Evolutionary conservation across 2,888 invertebrate genomes (phyloP), one percentile per base, ranked within the genome.

Genomic region (Eupithecia dodoneata): DNA sequence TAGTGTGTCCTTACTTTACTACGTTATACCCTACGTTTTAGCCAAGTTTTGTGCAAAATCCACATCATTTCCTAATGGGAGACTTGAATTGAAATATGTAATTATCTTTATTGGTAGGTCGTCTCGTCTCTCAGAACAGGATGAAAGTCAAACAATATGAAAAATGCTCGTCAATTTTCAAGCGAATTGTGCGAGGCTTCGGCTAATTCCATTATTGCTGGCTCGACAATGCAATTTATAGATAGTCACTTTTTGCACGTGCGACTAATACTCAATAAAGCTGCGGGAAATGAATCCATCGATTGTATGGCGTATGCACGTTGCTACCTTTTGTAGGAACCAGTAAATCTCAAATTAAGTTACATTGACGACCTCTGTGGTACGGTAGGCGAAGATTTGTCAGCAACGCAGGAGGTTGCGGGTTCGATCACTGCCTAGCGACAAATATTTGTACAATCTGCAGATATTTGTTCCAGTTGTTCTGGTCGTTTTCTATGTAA

Each of bases 191-290:
- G 6, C 7, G 15, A 15, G 15, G 66, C 66, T 18, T 66, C 15
- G 42, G 15, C 41, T 66, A 66, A 66, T 42, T 66, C 3, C 41
- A 42, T 66, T 65, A 65, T 10, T 66, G 42, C 42, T 15, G 7
- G 66, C 66, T 42, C 66, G 66, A 42, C 66, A 69, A 69, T 69
- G 69, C 69, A 69, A 69, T 69, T 69, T 44, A n/a, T 45, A 69
- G 18, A 69, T n/a, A 69, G 66, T 15, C 42, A 15, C 41, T 66
- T 66, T 65, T 66, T 66, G 66, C 66, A 66, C 42, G 66, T 66
- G 66, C 42, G 66, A 66, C 41, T 42, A 66, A 66, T 42, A 66
- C 7, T 42, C 42, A 15, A 66, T 42, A 42, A 66, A 66, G 15
- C 66, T 63, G 63, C 10, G 63, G 63, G 30, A 18, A 63, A 30